These are phyloP conservation scores for Morone chrysops DNA, from an alignment of 2,113 vertebrate species.

Conservation along the genomic window DNA sequence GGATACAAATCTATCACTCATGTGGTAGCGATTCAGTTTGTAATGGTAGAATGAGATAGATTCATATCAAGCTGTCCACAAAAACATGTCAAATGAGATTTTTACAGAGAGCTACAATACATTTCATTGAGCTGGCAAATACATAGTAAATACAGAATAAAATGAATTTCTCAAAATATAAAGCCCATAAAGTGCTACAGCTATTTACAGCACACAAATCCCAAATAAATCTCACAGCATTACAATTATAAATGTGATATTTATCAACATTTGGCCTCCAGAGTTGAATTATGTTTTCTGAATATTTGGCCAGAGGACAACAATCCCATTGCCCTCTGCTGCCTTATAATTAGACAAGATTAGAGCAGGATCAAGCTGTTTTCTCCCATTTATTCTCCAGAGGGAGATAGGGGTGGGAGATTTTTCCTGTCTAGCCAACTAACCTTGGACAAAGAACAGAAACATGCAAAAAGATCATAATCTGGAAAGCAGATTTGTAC, in stretches of 20 bases:
- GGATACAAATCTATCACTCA: constrained; percentile 60
- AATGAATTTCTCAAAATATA: constrained; percentile 26
- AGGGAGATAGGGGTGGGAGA: constrained; percentile 27
- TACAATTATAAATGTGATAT: constrained; percentile 24
- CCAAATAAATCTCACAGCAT: constrained; percentile 7
- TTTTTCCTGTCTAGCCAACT: constrained; percentile 29
- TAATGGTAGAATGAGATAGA: constrained; percentile 49
- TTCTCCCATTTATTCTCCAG: constrained; percentile 55
- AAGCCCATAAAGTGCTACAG: neutral
- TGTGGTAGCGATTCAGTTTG: constrained; percentile 41
- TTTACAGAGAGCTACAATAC: constrained; percentile 36
- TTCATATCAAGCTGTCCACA: constrained; percentile 57
- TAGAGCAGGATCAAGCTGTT: constrained; percentile 64
- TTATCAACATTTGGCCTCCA: constrained; percentile 34
- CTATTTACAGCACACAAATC: constrained; percentile 13
- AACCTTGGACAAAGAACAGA: constrained; percentile 50
- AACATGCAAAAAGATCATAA: constrained; percentile 19
- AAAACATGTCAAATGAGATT: constrained; percentile 59
- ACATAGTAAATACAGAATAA: constrained; percentile 33
- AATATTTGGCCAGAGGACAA: constrained; percentile 57
- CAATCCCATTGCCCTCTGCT: constrained; percentile 57
- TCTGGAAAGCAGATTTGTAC: neutral
- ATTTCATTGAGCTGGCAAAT: constrained; percentile 34
- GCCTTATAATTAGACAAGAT: constrained; percentile 62
- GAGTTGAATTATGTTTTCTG: constrained; percentile 47